phyloP scores from a whole-genome alignment of 2,888 invertebrate species.

The Lepidonotus clava region DNA sequence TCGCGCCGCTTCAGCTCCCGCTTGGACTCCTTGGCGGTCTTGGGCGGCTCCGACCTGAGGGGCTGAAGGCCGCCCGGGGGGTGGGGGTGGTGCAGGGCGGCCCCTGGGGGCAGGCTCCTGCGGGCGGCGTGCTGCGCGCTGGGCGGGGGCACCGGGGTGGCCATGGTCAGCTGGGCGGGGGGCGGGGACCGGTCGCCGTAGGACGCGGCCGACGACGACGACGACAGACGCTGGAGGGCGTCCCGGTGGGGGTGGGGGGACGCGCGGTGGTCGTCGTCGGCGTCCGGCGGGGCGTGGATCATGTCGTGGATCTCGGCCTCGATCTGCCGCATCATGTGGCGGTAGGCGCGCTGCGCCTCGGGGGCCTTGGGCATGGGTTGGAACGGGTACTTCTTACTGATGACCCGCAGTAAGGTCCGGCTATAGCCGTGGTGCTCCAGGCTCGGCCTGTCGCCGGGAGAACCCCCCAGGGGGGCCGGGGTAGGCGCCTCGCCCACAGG shows the following conservation, averaged over 20 bases:
- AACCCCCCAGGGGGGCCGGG: too few relatives aligned
- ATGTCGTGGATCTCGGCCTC: conserved; percentile 5
- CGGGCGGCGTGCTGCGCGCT: neutral
- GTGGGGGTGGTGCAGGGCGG: neutral
- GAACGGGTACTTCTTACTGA: conserved; percentile 38
- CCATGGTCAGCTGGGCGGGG: conserved; percentile 7
- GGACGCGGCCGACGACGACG: neutral
- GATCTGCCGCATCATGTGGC: conserved; percentile 22
- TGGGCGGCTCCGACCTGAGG: neutral
- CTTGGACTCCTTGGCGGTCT: neutral
- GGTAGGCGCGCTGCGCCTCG: neutral
- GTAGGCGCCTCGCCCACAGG: too few relatives aligned
- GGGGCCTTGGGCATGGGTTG: conserved; percentile 3
- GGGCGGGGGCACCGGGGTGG: conserved; percentile 21
- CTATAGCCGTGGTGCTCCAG: conserved; percentile 15
- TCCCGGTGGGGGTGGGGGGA: neutral
- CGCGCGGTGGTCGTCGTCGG: neutral
- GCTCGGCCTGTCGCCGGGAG: neutral
- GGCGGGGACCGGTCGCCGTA: neutral
- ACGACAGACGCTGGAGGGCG: neutral
- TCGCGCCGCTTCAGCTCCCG: conserved; percentile 24
- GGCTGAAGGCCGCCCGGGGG: neutral
- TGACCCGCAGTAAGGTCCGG: neutral
- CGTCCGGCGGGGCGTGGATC: neutral
- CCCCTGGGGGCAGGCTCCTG: neutral